Base-by-base conservation (phyloP, 2,797 vertebrate species). In the Adelosebastes latens region DNA sequence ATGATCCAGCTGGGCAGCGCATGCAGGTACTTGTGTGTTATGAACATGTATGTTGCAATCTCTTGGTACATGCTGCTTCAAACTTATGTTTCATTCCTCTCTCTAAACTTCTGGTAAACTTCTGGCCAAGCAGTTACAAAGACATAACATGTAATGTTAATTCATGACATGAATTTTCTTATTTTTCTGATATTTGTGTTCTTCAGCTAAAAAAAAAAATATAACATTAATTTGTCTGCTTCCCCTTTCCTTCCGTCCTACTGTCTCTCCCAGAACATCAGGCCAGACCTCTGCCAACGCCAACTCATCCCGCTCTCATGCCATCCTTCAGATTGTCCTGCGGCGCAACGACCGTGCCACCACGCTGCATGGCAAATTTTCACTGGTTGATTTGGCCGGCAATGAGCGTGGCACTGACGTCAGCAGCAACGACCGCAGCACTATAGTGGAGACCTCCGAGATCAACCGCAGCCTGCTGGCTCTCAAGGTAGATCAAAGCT, bases 391-490 rank as follows among this genome's bases (percentile, higher is more conserved):
- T 87, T 90, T 99, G 91, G 98, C 98, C 11, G 99, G 99, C 55
- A 99, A 99, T 0, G 98, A 99, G 90, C 96, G 98, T 24, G 98
- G 98, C 18, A 97, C 95, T 0, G 98, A 99, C 36, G 97, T 97
- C 8, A 95, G 95, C 72, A 97, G 96, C 87, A 97, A 97, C n/a
- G 97, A 99, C 90, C 95, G 98, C 74, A 95, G 94, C 92, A 98
- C 97, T 46, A 94, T 98, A 68, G 96, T 98, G 89, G 98, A 99
- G 93, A 97, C 97, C 0, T 96, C 97, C 0, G 98, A 99, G 93
- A 99, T 99, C 93, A 99, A 99, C 91, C 97, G 98, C 85, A 99
- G 98, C 81, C 96, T 99, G 36, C 91, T 99, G 91, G 97, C 98
- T 61, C 93, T 99, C 55, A 99, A 99, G 98, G 99, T 99, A 92